Conservation (phyloP, 1,140 invertebrate genomes). For the Anastrepha obliqua region DNA sequence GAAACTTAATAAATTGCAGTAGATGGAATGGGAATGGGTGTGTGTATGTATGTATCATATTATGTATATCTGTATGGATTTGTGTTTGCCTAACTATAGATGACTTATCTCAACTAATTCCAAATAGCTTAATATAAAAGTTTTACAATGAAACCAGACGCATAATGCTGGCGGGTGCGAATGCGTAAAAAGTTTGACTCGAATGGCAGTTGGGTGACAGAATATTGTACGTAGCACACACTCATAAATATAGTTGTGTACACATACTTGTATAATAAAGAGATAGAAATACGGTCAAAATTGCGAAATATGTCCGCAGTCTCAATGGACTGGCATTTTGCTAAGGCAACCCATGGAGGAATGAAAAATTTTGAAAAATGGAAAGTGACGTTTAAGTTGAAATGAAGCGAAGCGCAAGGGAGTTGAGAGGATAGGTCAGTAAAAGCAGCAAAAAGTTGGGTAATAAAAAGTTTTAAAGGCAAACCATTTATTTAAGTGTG, state of each 20-base stretch:
- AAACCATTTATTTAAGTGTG: background rate
- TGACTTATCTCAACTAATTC: slow-evolving; percentile 20
- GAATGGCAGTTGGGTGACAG: slow-evolving; percentile 8
- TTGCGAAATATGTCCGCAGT: background rate
- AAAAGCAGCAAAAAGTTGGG: background rate
- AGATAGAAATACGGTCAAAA: background rate
- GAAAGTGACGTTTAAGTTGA: slow-evolving; percentile 28
- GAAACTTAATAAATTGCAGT: background rate
- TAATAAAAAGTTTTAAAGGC: background rate
- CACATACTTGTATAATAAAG: background rate
- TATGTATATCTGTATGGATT: background rate
- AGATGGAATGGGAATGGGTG: background rate
- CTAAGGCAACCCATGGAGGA: background rate
- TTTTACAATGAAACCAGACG: slow-evolving; percentile 7
- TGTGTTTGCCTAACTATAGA: background rate
- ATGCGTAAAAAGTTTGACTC: background rate
- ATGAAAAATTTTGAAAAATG: slow-evolving; percentile 28
- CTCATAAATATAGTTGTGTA: background rate
- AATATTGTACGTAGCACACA: slow-evolving; percentile 14
- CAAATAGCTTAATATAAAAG: slow-evolving; percentile 37
- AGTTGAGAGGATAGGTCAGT: background rate
- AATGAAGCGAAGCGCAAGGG: background rate
- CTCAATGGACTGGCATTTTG: background rate
- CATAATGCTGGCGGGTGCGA: background rate
- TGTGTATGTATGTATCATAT: background rate